phyloP scores from a whole-genome alignment of 2,888 invertebrate genomes.

The Epinotia ramella region DNA sequence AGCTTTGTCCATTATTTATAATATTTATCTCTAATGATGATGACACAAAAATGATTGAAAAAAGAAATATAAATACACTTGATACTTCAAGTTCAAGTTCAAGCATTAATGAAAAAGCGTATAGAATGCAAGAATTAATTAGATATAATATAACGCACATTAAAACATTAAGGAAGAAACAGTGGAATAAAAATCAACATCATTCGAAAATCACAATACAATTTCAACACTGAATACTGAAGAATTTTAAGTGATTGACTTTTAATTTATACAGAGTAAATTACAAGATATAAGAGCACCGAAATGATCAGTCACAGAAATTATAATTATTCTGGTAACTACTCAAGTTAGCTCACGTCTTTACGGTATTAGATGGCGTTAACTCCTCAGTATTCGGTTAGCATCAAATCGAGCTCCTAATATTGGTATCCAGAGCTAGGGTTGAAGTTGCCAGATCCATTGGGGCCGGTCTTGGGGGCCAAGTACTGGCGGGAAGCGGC shows the following conservation, averaged over 20 bases:
- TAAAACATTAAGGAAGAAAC: not conserved
- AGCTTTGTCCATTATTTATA: constrained; percentile 52
- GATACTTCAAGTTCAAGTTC: too few relatives aligned
- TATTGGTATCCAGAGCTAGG: constrained; percentile 78
- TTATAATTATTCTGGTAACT: not conserved
- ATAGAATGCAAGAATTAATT: not conserved
- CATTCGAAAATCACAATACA: constrained; percentile 4
- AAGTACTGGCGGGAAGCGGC: constrained; percentile 77
- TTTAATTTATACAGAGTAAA: not conserved
- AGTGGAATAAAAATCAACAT: constrained; percentile 16
- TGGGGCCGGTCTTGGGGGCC: constrained; percentile 71
- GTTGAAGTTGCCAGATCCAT: constrained; percentile 79
- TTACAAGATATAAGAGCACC: not conserved
- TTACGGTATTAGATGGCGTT: not conserved
- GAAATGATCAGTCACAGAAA: not conserved
- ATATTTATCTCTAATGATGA: constrained; percentile 33
- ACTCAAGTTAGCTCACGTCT: not conserved
- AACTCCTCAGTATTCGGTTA: constrained; percentile 12
- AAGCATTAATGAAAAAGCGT: not conserved
- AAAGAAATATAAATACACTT: constrained; percentile 2
- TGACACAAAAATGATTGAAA: not conserved
- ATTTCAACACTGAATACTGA: constrained; percentile 15
- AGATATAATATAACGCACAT: not conserved
- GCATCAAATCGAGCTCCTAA: constrained; percentile 55
- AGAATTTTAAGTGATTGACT: not conserved